Conservation (phyloP, 2,113 vertebrate species). For the Peromyscus maniculatus region DNA sequence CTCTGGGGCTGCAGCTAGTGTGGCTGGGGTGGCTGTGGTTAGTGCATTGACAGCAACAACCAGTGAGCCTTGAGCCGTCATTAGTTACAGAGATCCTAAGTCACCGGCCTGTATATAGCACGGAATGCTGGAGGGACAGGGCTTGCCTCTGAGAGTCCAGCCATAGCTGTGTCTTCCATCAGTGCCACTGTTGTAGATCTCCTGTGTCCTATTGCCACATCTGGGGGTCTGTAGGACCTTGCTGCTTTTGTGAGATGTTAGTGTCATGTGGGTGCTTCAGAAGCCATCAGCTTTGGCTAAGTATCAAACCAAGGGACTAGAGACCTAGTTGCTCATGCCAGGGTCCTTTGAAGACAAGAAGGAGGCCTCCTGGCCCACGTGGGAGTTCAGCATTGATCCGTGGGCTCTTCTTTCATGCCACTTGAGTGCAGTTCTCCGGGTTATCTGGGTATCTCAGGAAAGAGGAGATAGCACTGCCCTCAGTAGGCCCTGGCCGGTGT, state of each 20-base stretch:
- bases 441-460: neutral
- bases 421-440: too few relatives aligned
- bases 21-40: neutral
- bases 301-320: neutral
- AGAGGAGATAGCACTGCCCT: neutral
- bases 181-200: fast-evolving
- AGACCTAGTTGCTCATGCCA: too few relatives aligned
- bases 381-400: neutral
- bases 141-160: too few relatives aligned
- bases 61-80: fast-evolving
- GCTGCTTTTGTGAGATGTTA: neutral
- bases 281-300: too few relatives aligned
- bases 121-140: fast-evolving
- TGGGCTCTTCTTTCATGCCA: neutral
- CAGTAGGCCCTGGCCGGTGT: neutral
- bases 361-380: neutral
- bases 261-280: fast-evolving
- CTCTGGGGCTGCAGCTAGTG: too few relatives aligned
- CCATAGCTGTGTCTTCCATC: fast-evolving
- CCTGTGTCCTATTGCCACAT: neutral
- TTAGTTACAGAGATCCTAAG: fast-evolving
- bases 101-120: neutral
- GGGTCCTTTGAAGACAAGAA: neutral
- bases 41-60: fast-evolving
- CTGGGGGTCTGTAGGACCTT: too few relatives aligned